Evolutionary conservation across 2,797 vertebrate genomes (phyloP).

Genomic region (Pseudochirops corinnae): DNA sequence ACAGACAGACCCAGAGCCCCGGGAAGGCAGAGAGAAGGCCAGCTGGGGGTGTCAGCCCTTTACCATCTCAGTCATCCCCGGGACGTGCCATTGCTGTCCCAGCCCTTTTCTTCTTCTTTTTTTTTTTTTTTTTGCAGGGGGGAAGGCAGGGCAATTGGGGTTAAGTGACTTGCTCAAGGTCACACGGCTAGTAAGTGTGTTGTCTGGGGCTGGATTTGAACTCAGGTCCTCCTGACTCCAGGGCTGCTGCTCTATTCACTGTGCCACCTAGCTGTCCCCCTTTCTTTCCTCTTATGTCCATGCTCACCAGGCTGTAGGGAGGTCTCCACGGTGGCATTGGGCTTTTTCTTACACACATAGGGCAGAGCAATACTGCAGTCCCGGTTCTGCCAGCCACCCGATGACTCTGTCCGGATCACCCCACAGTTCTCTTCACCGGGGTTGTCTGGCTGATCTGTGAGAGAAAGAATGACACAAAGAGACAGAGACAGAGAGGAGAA

Average conservation of each 20-base stretch:
- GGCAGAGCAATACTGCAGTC: constrained; percentile 94
- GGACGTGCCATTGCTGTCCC: not conserved
- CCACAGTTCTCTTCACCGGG: constrained; percentile 95
- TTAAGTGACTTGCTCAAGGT: too few relatives aligned
- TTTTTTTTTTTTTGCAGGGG: too few relatives aligned
- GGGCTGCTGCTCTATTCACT: too few relatives aligned
- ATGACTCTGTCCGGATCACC: constrained; percentile 94
- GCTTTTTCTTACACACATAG: constrained; percentile 97
- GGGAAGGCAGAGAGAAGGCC: not conserved
- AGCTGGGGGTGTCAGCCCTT: not conserved
- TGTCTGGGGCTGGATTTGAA: too few relatives aligned
- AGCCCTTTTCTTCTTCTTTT: not conserved
- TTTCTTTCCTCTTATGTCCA: not conserved
- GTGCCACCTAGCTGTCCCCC: not conserved
- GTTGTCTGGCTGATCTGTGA: constrained; percentile 93
- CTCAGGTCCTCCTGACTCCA: too few relatives aligned
- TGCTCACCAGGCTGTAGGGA: constrained; percentile 87
- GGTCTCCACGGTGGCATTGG: constrained; percentile 90
- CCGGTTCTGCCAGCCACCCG: constrained; percentile 95
- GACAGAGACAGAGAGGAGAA: not conserved
- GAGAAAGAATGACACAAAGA: not conserved
- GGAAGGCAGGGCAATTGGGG: too few relatives aligned
- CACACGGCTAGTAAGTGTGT: too few relatives aligned
- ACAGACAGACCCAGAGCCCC: not conserved
- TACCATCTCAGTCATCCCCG: not conserved